phyloP scores from a whole-genome alignment of 2,113 vertebrate genomes.

The Hiodon tergisus region DNA sequence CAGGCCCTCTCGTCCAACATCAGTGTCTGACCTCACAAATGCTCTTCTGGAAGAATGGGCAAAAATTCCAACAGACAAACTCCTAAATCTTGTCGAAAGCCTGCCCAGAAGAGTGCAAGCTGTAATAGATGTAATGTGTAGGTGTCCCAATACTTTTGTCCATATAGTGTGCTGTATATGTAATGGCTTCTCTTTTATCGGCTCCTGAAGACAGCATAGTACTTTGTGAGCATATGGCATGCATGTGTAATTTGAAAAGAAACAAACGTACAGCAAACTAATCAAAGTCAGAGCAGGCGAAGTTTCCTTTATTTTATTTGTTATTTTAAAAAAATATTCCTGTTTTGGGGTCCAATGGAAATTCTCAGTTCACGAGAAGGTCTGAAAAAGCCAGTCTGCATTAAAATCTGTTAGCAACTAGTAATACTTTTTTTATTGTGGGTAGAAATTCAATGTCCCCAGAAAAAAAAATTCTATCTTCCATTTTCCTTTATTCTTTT shows the following conservation, averaged over 20 bases:
- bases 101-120: too few species aligned
- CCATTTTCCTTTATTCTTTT: neutral
- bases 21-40: too few species aligned
- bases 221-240: neutral
- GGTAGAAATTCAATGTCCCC: neutral
- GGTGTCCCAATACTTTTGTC: too few species aligned
- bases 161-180: neutral
- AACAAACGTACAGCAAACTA: neutral
- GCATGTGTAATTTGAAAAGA: neutral
- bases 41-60: too few species aligned
- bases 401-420: neutral
- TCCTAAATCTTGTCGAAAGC: too few species aligned
- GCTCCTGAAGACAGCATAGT: neutral
- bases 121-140: too few species aligned
- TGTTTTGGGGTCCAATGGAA: neutral
- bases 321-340: neutral
- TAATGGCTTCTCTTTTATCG: neutral
- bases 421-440: neutral
- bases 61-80: too few species aligned
- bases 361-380: neutral
- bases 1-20: neutral
- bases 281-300: neutral
- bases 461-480: neutral
- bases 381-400: neutral
- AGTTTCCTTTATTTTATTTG: neutral